Evolutionary conservation across 30 jellyfish, hydroid and myxozoan species (phyloP).

Genomic region (Turritopsis dohrnii): DNA sequence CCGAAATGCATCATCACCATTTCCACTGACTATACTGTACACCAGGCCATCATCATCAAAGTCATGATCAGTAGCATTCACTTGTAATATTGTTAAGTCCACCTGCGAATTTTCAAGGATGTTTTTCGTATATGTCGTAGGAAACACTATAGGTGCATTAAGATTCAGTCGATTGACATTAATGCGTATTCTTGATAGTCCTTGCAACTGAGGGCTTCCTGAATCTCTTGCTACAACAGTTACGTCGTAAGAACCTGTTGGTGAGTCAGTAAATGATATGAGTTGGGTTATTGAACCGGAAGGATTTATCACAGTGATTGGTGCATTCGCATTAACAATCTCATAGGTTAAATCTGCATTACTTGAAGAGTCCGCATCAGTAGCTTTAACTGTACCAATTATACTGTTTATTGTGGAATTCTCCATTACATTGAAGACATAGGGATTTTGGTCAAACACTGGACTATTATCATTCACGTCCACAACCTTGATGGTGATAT

Average conservation of each 20-base stretch:
- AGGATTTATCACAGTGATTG: not conserved
- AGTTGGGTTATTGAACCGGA: not conserved
- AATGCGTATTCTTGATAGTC: not conserved
- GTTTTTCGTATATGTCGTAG: not conserved
- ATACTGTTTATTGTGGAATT: not conserved
- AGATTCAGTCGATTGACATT: not conserved
- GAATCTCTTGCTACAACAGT: not conserved
- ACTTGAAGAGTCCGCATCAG: not conserved
- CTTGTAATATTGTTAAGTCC: slow-evolving; percentile 39
- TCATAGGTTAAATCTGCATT: not conserved
- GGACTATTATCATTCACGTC: slow-evolving; percentile 21
- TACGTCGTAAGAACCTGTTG: not conserved
- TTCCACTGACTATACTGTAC: not conserved
- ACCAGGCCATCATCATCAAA: slow-evolving; percentile 53
- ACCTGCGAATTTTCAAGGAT: not conserved
- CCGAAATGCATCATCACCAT: not conserved
- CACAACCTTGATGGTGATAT: not conserved
- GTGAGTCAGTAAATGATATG: not conserved
- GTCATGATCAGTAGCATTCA: slow-evolving; percentile 76
- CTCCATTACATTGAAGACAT: not conserved
- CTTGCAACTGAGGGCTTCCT: not conserved
- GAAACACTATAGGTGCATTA: not conserved
- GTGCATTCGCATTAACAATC: not conserved
- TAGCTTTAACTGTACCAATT: not conserved
- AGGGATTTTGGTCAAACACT: not conserved